These are phyloP conservation scores for Troglohyphantes excavatus DNA, from an alignment of 2,888 invertebrate genomes.

Conservation along the genomic window DNA sequence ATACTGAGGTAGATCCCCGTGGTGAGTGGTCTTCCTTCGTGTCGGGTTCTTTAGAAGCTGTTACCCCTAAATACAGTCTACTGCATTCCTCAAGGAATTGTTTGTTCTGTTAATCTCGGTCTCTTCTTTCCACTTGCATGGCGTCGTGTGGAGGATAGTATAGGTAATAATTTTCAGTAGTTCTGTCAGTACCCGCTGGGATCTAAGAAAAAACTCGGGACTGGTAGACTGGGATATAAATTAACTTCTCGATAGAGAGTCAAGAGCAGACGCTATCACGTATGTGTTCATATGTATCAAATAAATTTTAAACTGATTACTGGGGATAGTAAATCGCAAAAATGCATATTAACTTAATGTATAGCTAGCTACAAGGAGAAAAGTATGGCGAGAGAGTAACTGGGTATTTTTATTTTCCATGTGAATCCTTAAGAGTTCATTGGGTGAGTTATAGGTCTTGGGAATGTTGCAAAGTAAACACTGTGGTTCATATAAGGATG, in stretches of 20 bases:
- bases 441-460: not conserved
- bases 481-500: not conserved
- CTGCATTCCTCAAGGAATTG: slow-evolving; percentile 20
- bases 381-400: not conserved
- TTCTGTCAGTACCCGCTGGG: slow-evolving; percentile 27
- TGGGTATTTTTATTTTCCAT: not conserved
- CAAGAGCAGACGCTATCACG: slow-evolving; percentile 4
- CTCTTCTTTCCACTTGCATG: slow-evolving; percentile 22
- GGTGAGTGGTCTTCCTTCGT: slow-evolving; percentile 14
- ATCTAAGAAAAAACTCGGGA: slow-evolving; percentile 48
- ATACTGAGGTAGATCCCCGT: slow-evolving; percentile 8
- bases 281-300: slow-evolving; percentile 12
- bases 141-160: slow-evolving; percentile 20
- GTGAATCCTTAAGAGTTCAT: slow-evolving; percentile 13
- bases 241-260: slow-evolving; percentile 40
- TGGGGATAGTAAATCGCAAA: slow-evolving; percentile 41
- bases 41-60: slow-evolving; percentile 16
- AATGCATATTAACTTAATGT: slow-evolving; percentile 6
- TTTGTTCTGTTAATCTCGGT: slow-evolving; percentile 48
- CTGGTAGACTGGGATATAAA: slow-evolving; percentile 39
- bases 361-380: not conserved
- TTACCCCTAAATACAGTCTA: not conserved
- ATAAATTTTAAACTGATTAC: slow-evolving; percentile 41
- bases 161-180: slow-evolving; percentile 43
- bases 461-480: slow-evolving; percentile 19